Evolutionary conservation across 2,888 invertebrate genomes (phyloP).

Genomic region (Adelphocoris suturalis): DNA sequence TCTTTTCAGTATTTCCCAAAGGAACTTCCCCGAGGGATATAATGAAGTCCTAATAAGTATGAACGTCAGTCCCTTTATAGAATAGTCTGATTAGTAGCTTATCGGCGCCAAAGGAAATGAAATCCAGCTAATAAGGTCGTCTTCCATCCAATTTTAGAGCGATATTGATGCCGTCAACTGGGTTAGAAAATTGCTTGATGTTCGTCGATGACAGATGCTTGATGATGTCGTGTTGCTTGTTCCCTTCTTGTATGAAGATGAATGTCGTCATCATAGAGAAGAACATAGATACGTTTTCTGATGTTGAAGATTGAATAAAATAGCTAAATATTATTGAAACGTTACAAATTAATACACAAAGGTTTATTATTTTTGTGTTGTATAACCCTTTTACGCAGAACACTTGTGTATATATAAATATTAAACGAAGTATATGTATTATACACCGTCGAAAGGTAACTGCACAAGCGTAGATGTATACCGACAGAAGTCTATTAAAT

Average conservation of each 20-base stretch:
- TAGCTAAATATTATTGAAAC: no score
- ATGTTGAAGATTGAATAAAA: no score
- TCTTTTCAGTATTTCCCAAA: constrained; percentile 69
- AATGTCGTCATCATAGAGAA: neutral
- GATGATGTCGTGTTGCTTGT: neutral
- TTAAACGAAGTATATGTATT: no score
- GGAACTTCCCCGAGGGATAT: constrained; percentile 58
- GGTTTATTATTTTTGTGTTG: no score
- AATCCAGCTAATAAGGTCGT: constrained; percentile 59
- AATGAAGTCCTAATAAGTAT: constrained; percentile 71
- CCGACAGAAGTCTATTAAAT: no score
- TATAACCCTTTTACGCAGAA: no score
- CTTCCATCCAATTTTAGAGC: constrained; percentile 44
- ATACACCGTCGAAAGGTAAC: no score
- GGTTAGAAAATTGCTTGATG: neutral
- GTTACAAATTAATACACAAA: no score
- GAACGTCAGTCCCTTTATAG: constrained; percentile 65
- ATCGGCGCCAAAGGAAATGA: constrained; percentile 67
- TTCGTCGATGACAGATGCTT: neutral
- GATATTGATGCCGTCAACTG: neutral
- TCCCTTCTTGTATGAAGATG: neutral
- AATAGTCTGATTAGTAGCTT: constrained; percentile 70
- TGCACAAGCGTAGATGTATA: no score
- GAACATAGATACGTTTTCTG: no score
- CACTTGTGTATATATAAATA: no score